Evolutionary conservation across 2,888 invertebrate genomes (phyloP).

Genomic region (Camponotus fellah): DNA sequence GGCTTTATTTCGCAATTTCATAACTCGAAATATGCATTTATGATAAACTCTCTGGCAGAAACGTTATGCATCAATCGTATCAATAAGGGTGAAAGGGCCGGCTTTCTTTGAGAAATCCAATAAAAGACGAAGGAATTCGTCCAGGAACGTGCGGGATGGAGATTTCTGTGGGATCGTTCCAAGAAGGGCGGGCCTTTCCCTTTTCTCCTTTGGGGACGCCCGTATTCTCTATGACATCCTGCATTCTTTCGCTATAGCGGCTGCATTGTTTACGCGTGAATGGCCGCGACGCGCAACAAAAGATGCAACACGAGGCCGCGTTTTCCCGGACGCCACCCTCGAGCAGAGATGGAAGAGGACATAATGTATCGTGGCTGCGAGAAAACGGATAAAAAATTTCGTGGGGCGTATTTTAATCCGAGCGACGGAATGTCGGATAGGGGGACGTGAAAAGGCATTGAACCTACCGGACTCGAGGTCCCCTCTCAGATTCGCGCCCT

Average conservation of each 20-base stretch:
- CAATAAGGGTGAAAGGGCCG: slow-evolving; percentile 15
- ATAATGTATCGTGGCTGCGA: not conserved
- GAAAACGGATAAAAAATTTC: slow-evolving; percentile 57
- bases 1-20: not conserved
- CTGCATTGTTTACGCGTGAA: slow-evolving; percentile 79
- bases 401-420: slow-evolving; percentile 76
- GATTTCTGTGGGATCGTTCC: slow-evolving; percentile 23
- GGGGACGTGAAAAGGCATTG: slow-evolving; percentile 35
- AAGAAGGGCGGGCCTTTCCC: slow-evolving; percentile 34
- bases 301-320: slow-evolving; percentile 77
- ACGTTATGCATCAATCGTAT: slow-evolving; percentile 55
- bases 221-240: slow-evolving; percentile 49
- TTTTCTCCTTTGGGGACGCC: slow-evolving; percentile 42
- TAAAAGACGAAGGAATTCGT: slow-evolving; percentile 34
- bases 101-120: slow-evolving; percentile 38
- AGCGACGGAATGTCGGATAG: slow-evolving; percentile 46
- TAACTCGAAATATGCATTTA: not conserved
- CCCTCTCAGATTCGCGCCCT: not conserved
- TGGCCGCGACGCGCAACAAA: slow-evolving; percentile 77
- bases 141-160: slow-evolving; percentile 22
- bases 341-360: slow-evolving; percentile 24
- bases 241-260: slow-evolving; percentile 62
- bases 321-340: slow-evolving; percentile 34
- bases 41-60: not conserved
- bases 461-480: not conserved